phyloP scores from a whole-genome alignment of 2,113 vertebrate genomes.

The Talpa occidentalis region DNA sequence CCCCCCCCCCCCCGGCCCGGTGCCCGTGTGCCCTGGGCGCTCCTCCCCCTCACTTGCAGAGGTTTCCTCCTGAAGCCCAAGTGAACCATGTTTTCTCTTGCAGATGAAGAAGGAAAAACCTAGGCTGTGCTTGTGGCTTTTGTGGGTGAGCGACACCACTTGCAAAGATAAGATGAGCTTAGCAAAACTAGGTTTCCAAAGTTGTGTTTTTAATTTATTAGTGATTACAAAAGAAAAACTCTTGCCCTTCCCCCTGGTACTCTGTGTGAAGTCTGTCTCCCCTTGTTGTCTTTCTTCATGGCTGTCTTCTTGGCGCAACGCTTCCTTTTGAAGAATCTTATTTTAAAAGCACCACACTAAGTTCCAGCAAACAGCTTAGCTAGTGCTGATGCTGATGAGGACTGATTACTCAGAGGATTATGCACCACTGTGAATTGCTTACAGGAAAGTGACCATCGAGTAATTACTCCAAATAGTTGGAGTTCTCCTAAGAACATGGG shows the following conservation, averaged over 20 bases:
- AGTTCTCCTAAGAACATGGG: constrained; percentile 42
- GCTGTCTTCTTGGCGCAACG: neutral
- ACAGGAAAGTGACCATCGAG: constrained; percentile 51
- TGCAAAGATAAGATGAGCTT: constrained; percentile 28
- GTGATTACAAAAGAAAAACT: neutral
- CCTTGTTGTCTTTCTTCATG: neutral
- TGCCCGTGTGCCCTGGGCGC: neutral
- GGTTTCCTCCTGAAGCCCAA: constrained; percentile 11
- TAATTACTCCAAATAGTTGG: constrained; percentile 52
- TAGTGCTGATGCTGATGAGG: constrained; percentile 27
- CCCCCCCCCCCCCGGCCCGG: neutral
- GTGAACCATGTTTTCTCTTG: neutral
- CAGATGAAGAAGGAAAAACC: constrained; percentile 45
- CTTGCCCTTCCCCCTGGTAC: neutral
- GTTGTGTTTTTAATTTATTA: neutral
- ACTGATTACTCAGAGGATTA: constrained; percentile 31
- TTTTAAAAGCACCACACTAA: neutral
- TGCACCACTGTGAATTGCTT: constrained; percentile 37
- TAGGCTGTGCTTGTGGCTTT: constrained; percentile 46
- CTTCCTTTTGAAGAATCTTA: constrained; percentile 28
- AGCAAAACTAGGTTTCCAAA: constrained; percentile 46
- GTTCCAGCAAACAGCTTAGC: neutral
- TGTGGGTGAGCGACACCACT: constrained; percentile 25
- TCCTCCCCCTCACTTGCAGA: neutral
- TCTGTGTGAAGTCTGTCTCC: neutral